phyloP scores from a whole-genome alignment of 2,888 invertebrate species.

The Amphipoea oculea region DNA sequence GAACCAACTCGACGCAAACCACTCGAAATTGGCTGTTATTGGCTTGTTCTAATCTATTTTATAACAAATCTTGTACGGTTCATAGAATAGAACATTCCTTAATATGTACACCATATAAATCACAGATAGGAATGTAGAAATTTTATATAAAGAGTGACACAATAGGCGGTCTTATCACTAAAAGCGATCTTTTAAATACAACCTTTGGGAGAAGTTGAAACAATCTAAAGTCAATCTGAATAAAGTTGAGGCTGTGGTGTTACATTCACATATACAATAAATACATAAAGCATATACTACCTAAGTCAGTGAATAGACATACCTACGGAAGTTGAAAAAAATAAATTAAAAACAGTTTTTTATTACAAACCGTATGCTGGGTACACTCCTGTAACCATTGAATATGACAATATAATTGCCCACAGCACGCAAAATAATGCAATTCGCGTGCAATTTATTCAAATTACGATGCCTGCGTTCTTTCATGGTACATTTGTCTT shows the following conservation, averaged over 20 bases:
- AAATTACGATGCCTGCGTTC: slow-evolving; percentile 49
- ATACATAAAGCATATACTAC: neutral
- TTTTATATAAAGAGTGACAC: neutral
- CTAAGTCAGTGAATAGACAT: neutral
- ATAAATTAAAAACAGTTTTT: slow-evolving; percentile 15
- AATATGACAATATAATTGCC: slow-evolving; percentile 51
- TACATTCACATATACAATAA: neutral
- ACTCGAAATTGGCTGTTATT: neutral
- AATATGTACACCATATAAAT: neutral
- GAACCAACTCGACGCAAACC: neutral
- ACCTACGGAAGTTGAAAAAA: slow-evolving; percentile 49
- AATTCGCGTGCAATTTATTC: slow-evolving; percentile 61
- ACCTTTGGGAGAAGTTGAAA: neutral
- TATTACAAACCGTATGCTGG: slow-evolving; percentile 24
- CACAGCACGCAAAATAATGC: slow-evolving; percentile 60
- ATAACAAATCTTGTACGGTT: neutral
- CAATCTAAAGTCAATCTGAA: neutral
- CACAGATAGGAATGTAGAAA: neutral
- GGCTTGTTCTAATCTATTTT: neutral
- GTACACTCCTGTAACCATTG: slow-evolving; percentile 6
- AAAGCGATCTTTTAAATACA: neutral
- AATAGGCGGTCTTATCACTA: neutral
- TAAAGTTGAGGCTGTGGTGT: neutral
- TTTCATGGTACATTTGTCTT: slow-evolving; percentile 57
- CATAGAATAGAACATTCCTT: neutral